phyloP scores from a whole-genome alignment of 2,797 vertebrate species.

The Tenualosa ilisha region DNA sequence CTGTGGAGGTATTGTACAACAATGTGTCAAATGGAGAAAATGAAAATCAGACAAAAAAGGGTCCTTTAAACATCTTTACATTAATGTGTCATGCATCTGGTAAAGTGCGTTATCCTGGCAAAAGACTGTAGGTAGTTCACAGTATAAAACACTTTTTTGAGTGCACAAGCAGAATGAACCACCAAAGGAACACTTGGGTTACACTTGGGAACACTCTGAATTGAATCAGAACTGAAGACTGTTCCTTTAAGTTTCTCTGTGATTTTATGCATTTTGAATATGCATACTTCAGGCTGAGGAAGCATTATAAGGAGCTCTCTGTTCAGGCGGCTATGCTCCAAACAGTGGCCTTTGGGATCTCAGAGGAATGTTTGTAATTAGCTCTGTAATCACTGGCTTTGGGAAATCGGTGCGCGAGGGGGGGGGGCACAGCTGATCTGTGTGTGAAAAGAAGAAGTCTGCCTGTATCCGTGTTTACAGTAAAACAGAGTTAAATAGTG shows the following conservation, averaged over 20 bases:
- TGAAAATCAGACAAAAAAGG: not conserved
- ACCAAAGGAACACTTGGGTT: not conserved
- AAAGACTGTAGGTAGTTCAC: not conserved
- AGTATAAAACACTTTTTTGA: too few species aligned
- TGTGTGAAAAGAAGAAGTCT: slow-evolving; percentile 51
- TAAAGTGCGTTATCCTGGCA: slow-evolving; percentile 60
- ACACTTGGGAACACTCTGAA: too few species aligned
- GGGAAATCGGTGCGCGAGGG: slow-evolving; percentile 62
- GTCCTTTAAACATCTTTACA: not conserved
- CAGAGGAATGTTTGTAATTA: slow-evolving; percentile 77
- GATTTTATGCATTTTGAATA: too few species aligned
- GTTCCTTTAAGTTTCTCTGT: not conserved
- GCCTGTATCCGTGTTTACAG: too few species aligned
- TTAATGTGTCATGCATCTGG: not conserved
- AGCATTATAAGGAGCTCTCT: slow-evolving; percentile 65
- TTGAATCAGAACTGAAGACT: not conserved
- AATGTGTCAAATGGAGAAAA: not conserved
- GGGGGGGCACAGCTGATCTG: slow-evolving; percentile 41
- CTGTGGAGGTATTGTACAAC: not conserved
- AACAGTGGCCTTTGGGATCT: slow-evolving; percentile 62
- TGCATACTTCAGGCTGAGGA: slow-evolving; percentile 49
- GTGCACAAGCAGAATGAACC: not conserved
- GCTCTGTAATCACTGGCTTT: slow-evolving; percentile 74
- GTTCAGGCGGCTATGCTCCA: slow-evolving; percentile 64
- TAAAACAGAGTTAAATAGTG: too few species aligned